Conservation (phyloP, 2,113 vertebrate species). For the Cercopithecus mona region DNA sequence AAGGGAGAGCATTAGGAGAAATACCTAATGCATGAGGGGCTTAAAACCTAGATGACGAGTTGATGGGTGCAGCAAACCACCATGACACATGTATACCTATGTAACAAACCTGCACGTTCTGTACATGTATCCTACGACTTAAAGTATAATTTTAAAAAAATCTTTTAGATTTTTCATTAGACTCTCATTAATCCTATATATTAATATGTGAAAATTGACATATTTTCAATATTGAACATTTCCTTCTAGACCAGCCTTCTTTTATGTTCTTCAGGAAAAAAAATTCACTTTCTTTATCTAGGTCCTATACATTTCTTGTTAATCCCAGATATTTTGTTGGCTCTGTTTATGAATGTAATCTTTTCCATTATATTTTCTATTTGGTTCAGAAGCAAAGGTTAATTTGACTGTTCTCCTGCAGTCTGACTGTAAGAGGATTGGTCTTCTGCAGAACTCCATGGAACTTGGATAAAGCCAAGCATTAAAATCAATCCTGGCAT, state of each 20-base stretch:
- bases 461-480: background rate
- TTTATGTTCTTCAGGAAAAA: background rate
- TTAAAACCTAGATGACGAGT: no score
- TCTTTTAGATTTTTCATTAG: background rate
- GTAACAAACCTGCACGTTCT: no score
- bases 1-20: no score
- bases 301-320: background rate
- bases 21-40: no score
- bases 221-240: background rate
- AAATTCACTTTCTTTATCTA: background rate
- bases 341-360: background rate
- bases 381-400: background rate
- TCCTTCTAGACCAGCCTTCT: background rate
- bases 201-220: background rate
- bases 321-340: background rate
- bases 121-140: no score
- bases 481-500: background rate
- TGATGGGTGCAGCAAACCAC: no score
- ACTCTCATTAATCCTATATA: background rate
- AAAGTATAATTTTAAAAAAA: background rate
- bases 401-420: background rate
- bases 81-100: no score
- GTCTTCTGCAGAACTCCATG: background rate
- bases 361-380: conserved; percentile 19
- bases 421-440: background rate